Evolutionary conservation across 2,113 vertebrate species (phyloP).

Genomic region (Caloenas nicobarica): DNA sequence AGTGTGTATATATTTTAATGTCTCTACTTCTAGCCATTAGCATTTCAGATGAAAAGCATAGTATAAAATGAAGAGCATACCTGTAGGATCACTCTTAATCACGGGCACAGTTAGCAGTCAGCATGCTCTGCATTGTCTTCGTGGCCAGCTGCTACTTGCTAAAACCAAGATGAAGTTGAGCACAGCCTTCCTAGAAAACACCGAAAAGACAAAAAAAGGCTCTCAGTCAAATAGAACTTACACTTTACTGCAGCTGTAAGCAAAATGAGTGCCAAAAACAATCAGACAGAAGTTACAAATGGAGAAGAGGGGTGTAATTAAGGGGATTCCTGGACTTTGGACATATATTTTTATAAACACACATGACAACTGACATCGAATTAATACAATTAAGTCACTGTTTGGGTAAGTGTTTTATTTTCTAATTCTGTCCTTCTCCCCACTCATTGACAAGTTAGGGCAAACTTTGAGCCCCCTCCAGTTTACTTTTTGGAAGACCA

Average conservation of each 20-base stretch:
- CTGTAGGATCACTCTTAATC: slow-evolving; percentile 30
- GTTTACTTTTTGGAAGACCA: background rate
- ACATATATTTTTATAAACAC: background rate
- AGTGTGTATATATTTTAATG: background rate
- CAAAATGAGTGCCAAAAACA: background rate
- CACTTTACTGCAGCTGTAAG: background rate
- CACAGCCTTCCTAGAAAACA: slow-evolving; percentile 55
- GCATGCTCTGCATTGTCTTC: background rate
- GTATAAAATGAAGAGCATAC: background rate
- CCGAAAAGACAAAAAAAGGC: background rate
- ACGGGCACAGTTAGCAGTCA: background rate
- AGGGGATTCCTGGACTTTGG: background rate
- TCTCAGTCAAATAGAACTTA: background rate
- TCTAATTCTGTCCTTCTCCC: background rate
- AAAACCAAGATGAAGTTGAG: background rate
- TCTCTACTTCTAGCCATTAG: background rate
- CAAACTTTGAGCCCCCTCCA: background rate
- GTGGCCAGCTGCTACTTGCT: background rate
- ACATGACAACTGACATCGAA: background rate
- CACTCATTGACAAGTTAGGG: background rate
- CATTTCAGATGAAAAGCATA: background rate
- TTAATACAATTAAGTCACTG: background rate
- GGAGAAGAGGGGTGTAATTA: background rate
- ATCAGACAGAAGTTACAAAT: background rate
- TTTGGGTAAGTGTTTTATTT: background rate